Base-by-base conservation (phyloP, 2,113 vertebrate species). In the Holacanthus passer region DNA sequence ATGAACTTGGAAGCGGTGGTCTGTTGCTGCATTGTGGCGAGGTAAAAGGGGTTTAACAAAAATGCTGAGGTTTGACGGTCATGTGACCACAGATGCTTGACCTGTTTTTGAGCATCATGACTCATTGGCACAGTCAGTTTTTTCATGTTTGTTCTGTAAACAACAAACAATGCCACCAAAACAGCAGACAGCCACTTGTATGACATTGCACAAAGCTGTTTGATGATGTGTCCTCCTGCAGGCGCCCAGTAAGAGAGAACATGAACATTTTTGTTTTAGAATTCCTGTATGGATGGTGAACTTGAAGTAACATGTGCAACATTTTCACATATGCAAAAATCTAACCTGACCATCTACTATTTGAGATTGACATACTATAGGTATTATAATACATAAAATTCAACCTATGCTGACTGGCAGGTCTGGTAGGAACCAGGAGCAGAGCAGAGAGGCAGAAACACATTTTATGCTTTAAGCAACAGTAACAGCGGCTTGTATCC, bases 31-130 rank as follows among this genome's bases (percentile, higher is more conserved):
- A 29, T 14, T 53, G 59, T 47, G 62, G 53, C 5, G 11, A 66
- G 10, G 37, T 37, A 20, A 65, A 59, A 17, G 20, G 5, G 14
- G 52, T 64, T 74, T 55, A 56, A 35, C 37, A 84, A 48, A 69
- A 64, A 78, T 14, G 78, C 65, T 63, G 78, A 75, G 74, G 79
- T 85, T 68, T 58, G 65, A 82, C 10, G 12, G 31, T 75, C 29
- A 41, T n/a, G 24, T 43, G 68, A 77, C 66, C 7, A 9, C 59
- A 71, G 60, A n/a, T 35, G 22, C 65, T 67, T 72, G 53, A 50
- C 62, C 78, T 27, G 24, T 59, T 72, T 70, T 76, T 52, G 31
- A 58, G 11, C 20, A 53, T 81, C n/a, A 22, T 50, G 62, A 73
- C 35, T 70, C 19, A 3, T 24, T 75, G 39, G 24, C 37, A 66